Evolutionary conservation across 2,113 vertebrate species (phyloP).

Genomic region (Chionomys nivalis): DNA sequence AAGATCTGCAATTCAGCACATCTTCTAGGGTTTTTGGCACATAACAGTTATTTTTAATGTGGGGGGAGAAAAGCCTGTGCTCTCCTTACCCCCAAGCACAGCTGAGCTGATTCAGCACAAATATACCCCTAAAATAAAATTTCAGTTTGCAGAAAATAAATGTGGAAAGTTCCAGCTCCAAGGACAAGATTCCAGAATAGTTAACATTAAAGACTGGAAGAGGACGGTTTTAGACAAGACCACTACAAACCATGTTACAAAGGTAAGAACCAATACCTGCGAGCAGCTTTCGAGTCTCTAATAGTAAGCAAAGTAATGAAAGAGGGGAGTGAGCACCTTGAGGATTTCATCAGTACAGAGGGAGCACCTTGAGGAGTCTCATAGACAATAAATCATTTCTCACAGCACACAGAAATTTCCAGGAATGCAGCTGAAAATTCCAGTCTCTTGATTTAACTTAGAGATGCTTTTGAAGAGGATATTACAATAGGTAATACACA

Average conservation of each 20-base stretch:
- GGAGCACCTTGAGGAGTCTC: constrained; percentile 30
- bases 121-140: constrained; percentile 80
- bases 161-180: constrained; percentile 78
- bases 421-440: constrained; percentile 59
- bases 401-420: constrained; percentile 48
- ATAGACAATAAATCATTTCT: constrained; percentile 62
- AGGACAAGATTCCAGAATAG: constrained; percentile 69
- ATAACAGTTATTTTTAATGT: constrained; percentile 79
- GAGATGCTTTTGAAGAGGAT: constrained; percentile 43
- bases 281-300: constrained; percentile 13
- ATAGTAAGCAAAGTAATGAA: constrained; percentile 42
- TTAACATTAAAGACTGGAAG: constrained; percentile 53
- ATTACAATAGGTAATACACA: constrained; percentile 42
- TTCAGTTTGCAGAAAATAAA: constrained; percentile 74
- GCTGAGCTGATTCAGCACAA: constrained; percentile 83
- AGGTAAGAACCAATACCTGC: not conserved
- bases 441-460: constrained; percentile 53
- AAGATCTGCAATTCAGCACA: constrained; percentile 77
- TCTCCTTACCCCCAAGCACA: constrained; percentile 80
- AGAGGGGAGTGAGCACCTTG: too few species aligned
- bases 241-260: constrained; percentile 37
- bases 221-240: constrained; percentile 44
- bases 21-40: constrained; percentile 75
- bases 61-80: constrained; percentile 66
- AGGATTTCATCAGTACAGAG: too few species aligned